A percentile compares a stretch with the other conserved stretches of the same genome.
These are phyloP conservation scores for Horisme vitalbata DNA, from an alignment of 2,888 invertebrate species.

Conservation along the genomic window DNA sequence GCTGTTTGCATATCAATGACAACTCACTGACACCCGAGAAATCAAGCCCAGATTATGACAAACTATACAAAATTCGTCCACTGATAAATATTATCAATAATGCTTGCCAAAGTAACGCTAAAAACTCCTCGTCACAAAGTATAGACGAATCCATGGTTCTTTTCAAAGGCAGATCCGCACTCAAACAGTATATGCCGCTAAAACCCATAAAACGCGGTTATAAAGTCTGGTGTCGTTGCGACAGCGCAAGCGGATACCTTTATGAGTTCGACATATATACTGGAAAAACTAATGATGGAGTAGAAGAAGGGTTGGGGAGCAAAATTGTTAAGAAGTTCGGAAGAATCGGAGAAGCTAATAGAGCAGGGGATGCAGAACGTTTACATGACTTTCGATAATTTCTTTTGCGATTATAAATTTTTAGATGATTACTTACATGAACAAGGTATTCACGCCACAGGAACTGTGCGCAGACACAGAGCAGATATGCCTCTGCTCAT, in stretches of 20 bases:
- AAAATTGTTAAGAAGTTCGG: slow-evolving; percentile 35
- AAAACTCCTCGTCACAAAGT: slow-evolving; percentile 17
- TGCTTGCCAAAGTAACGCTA: slow-evolving; percentile 20
- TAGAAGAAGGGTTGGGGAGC: slow-evolving; percentile 10
- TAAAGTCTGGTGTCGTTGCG: slow-evolving; percentile 23
- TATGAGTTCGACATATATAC: slow-evolving; percentile 26
- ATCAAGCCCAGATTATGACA: slow-evolving; percentile 3
- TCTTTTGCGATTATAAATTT: slow-evolving; percentile 30
- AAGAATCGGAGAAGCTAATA: slow-evolving; percentile 21
- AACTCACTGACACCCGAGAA: slow-evolving; percentile 3
- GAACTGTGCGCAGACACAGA: slow-evolving; percentile 32
- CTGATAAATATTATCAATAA: background rate
- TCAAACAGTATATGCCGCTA: slow-evolving; percentile 28
- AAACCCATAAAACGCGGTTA: slow-evolving; percentile 22
- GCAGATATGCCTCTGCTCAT: slow-evolving; percentile 20
- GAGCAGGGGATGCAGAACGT: background rate
- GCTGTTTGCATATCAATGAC: slow-evolving; percentile 1
- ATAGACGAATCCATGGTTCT: slow-evolving; percentile 13
- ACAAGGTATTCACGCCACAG: slow-evolving; percentile 29
- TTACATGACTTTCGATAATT: slow-evolving; percentile 33
- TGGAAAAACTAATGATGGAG: slow-evolving; percentile 13
- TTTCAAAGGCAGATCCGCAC: slow-evolving; percentile 15
- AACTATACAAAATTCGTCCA: slow-evolving; percentile 10
- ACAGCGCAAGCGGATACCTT: slow-evolving; percentile 21
- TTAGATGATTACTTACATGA: slow-evolving; percentile 29